Evolutionary conservation across 2,888 invertebrate species (phyloP).

Genomic region (Polyommatus iphigenia): DNA sequence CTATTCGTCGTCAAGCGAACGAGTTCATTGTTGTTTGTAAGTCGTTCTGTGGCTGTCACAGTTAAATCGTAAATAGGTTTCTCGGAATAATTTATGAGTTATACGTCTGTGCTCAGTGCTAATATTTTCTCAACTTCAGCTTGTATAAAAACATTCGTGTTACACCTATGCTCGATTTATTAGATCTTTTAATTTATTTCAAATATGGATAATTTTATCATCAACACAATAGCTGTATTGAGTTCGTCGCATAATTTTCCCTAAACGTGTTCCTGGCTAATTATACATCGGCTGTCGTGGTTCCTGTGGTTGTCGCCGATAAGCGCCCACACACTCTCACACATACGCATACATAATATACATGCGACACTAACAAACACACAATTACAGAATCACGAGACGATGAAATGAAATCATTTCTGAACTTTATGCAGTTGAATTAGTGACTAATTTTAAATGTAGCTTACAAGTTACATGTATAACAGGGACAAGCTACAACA

Average conservation of each 20-base stretch:
- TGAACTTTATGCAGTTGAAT: slow-evolving; percentile 7
- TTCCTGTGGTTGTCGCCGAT: slow-evolving; percentile 21
- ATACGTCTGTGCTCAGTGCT: neutral
- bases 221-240: neutral
- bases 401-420: slow-evolving; percentile 1
- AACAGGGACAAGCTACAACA: neutral
- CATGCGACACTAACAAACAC: neutral
- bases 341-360: neutral
- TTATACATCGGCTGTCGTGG: slow-evolving; percentile 14
- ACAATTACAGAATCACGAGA: neutral
- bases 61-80: slow-evolving; percentile 1
- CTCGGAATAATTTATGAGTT: neutral
- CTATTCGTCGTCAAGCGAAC: neutral
- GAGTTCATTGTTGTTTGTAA: neutral
- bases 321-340: slow-evolving; percentile 16
- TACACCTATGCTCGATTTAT: neutral
- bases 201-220: neutral
- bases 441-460: neutral
- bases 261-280: slow-evolving; percentile 28
- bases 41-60: neutral
- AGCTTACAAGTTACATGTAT: neutral
- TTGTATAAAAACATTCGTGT: too few species aligned
- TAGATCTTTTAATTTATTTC: neutral
- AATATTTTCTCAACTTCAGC: neutral
- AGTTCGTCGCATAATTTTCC: slow-evolving; percentile 11